These are phyloP conservation scores for Amorpha juglandis DNA, from an alignment of 2,888 invertebrate genomes.

Conservation along the genomic window DNA sequence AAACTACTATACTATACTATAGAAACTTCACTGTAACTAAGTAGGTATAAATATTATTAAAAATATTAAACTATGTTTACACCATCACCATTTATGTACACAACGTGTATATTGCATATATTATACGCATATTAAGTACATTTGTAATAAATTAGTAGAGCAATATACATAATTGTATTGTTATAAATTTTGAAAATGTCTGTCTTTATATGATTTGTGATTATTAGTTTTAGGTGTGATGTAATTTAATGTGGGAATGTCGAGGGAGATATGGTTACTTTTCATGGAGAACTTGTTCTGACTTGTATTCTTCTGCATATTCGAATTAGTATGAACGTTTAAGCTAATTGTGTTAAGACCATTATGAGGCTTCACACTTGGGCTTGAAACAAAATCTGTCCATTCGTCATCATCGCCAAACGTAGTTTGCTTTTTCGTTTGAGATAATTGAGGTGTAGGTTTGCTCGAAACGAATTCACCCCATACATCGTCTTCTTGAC, in stretches of 20 bases:
- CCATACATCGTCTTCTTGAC: conserved; percentile 84
- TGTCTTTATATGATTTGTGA: conserved; percentile 66
- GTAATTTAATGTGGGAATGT: conserved; percentile 76
- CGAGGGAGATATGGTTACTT: conserved; percentile 62
- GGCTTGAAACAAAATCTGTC: conserved; percentile 80
- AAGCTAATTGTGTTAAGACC: conserved; percentile 78
- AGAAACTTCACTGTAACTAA: conserved; percentile 21
- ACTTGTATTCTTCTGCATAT: conserved; percentile 61
- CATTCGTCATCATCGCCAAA: conserved; percentile 77
- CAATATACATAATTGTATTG: conserved; percentile 49
- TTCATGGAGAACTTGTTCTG: conserved; percentile 57
- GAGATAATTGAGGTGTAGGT: conserved; percentile 59
- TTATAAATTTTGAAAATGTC: conserved; percentile 83
- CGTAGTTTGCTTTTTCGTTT: conserved; percentile 55
- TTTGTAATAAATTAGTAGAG: conserved; percentile 47
- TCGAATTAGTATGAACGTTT: conserved; percentile 76
- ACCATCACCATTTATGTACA: conserved; percentile 70
- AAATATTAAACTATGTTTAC: conserved; percentile 51
- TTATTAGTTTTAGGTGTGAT: conserved; percentile 74
- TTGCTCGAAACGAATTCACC: conserved; percentile 85
- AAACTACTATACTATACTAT: conserved; percentile 19
- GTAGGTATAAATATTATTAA: conserved; percentile 26
- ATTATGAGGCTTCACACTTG: conserved; percentile 71
- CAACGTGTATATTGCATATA: conserved; percentile 40
- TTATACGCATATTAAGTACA: conserved; percentile 38